Evolutionary conservation across 1,140 invertebrate genomes (phyloP), one percentile per base, ranked within the genome.

Genomic region (Ceratosolen fusciceps): DNA sequence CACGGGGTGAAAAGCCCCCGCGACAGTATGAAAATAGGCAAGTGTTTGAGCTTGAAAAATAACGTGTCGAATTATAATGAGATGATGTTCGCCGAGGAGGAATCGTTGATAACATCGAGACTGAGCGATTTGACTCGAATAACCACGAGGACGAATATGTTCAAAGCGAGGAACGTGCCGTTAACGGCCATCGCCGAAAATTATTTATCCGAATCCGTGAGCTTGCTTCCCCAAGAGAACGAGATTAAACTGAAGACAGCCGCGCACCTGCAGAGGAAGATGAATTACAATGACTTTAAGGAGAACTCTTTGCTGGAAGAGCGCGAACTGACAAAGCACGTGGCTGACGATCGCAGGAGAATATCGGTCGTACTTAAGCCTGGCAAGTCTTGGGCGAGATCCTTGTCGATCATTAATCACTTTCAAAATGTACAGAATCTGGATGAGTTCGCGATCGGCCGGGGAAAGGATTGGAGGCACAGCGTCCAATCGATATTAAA

Each of bases 331-430:
- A 49, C 49, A n/a, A 58, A 70, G 43, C 39, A 19, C 47, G 47
- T 39, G 4, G 19, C n/a, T 34, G 34, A 74, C 43, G 16, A 65
- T 49, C 2, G 9, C 52, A 37, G 39, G 37, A 68, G 80, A n/a
- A 82, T 5, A 83, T 47, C 58, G 54, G 16, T 90, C 34, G 86
- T 84, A 65, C 80, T 90, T 14, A 88, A 87, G 73, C 85, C 90
- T 16, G 87, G 89, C 1, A 90, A 90, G 79, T 85, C 81, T 16
- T 90, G 88, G 88, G 81, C 87, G 16, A 86, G 90, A 81, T 90
- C 89, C 26, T 79, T 90, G n/a, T 89, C 89, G 2, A 89, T 90
- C 77, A 83, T 90, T 16, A 86, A 85, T 80, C 81, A 85, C 47
- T 80, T 89, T 70, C 83, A 87, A 19, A 82, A 81, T 80, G 62